Evolutionary conservation across 2,797 vertebrate species (phyloP), one percentile per base, ranked within the genome.

Genomic region (Loris lydekkerianus): DNA sequence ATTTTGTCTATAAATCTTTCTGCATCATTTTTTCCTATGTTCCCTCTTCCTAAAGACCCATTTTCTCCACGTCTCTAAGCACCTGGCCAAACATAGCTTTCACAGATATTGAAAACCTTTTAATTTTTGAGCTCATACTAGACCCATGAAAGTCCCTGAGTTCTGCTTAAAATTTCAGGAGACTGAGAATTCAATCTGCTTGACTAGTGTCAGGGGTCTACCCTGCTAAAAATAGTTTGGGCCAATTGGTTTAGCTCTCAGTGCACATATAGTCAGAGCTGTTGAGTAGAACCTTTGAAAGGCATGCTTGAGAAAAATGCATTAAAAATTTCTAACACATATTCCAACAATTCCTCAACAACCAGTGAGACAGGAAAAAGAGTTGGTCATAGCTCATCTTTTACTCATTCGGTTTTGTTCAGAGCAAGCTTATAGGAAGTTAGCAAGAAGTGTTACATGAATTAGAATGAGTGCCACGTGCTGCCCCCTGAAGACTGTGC

Each of bases 391-490:
- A 88, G 27, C 9, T 65, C n/a, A 70, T 70, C 43, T 4, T 58
- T 49, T 31, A 20, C 23, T 46, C 46, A 37, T 27, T 58, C 11
- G 1, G 34, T 84, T 91, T 75, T 65, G 65, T 46, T 78, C 78
- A 89, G 21, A 84, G 77, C 58, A 67, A 88, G 72, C 21, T 78
- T 60, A 23, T 29, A 85, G 80, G 67, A 83, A 85, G 27, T 89
- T 78, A 67, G 65, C 15, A 25, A 80, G 76, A 85, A 78, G 49
- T n/a, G 37, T 17, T 63, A 63, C 70, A 31, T 43, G 23, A 73
- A 61, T 25, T 65, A 65, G 84, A 85, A 75, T 80, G 43, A 77
- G 43, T 63, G 23, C 34, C 69, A 11, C 63, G 5, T 37, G 14
- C 46, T 83, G 9, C 6, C n/a, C 58, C 15, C 78, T 67, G 53